Evolutionary conservation across 1,140 invertebrate species (phyloP), one percentile per base, ranked within the genome.

Genomic region (Formica selysi): DNA sequence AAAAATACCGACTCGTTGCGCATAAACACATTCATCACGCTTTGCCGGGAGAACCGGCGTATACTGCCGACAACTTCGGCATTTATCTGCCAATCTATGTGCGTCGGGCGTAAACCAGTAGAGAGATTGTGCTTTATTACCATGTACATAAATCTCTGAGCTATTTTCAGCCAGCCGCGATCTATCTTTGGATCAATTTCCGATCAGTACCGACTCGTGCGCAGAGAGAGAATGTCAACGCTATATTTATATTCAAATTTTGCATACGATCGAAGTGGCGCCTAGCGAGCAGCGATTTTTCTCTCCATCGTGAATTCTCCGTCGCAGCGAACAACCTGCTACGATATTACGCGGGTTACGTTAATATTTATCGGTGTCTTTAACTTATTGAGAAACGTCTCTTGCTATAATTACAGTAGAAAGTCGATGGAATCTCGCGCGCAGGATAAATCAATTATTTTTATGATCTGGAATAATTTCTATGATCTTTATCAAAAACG

Each of bases 161-260:
- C 68, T 83, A 83, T 83, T 83, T 83, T 83, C 79, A 83, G 79
- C 41, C 11, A 36, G n/a, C 4, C 51, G 26, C 32, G 54, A 74
- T 83, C 79, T 83, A 83, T 73, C 68, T 83, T 83, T 83, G 61
- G 79, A 83, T 74, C 38, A 51, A 80, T 80, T 83, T 29, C n/a
- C 68, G n/a, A 83, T 83, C 79, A 36, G 54, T 41, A 57, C n/a
- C 61, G 79, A 73, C 67, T 67, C 54, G 62, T 71, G 79, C 41
- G 16, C 48, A 6, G 16, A 51, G 13, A 51, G 48, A 51, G n/a
- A 83, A 61, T 26, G 54, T 59, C n/a, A 26, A 38, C 68, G 54
- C 54, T 73, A 73, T 74, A 61, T 83, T 44, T 78, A 62, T 74
- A 44, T 61, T 73, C 13, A 61, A 65, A 81, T 81, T 61, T 81